Evolutionary conservation across 2,888 invertebrate genomes (phyloP).

Genomic region (Yponomeuta evonymella): DNA sequence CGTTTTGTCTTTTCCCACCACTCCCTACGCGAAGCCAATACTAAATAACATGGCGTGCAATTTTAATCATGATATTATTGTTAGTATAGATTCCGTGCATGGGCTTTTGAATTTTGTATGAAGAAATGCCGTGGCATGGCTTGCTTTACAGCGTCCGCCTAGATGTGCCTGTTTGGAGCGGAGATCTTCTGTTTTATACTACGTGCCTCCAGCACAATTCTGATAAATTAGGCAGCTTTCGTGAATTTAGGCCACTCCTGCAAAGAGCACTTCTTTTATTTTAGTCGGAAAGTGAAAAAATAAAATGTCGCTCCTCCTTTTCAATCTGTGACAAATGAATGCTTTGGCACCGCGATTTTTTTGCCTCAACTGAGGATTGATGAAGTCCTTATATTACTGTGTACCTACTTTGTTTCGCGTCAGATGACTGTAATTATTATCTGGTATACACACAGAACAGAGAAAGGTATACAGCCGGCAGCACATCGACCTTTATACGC

Average conservation of each 20-base stretch:
- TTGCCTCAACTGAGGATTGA: neutral
- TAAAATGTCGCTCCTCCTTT: neutral
- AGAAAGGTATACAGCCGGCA: no score
- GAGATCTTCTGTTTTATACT: neutral
- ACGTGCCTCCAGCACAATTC: conserved; percentile 36
- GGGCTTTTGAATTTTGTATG: no score
- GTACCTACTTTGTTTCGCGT: neutral
- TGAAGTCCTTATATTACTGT: neutral
- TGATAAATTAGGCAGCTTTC: conserved; percentile 48
- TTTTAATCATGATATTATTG: no score
- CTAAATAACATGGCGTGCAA: no score
- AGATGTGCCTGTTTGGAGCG: no score
- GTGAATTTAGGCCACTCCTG: conserved; percentile 14
- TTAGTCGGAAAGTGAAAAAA: conserved; percentile 1
- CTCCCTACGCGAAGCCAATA: no score
- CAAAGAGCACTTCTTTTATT: conserved; percentile 8
- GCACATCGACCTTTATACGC: no score
- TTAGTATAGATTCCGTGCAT: no score
- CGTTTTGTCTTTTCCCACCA: no score
- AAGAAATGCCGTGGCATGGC: no score
- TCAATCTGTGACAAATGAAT: neutral
- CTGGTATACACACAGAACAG: no score
- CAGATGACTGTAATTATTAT: neutral
- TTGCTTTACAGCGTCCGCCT: no score
- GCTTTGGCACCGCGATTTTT: neutral